These are phyloP conservation scores for Thunnus thynnus DNA, from an alignment of 2,113 vertebrate species.

Conservation along the genomic window DNA sequence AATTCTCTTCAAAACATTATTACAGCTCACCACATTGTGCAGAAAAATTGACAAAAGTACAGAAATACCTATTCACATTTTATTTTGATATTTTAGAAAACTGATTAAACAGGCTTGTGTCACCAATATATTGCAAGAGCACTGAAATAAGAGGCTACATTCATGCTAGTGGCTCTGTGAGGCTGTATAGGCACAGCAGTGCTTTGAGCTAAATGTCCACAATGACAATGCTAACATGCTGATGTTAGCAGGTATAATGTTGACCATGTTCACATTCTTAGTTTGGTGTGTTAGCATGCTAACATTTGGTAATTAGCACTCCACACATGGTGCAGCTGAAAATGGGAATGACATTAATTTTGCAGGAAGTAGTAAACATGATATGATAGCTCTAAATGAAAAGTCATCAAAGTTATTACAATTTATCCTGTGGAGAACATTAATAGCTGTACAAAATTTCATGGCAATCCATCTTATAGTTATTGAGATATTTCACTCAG, in stretches of 20 bases:
- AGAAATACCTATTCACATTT: no score
- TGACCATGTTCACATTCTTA: constrained; percentile 10
- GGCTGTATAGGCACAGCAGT: neutral
- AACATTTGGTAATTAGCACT: neutral
- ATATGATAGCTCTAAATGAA: neutral
- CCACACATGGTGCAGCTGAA: neutral
- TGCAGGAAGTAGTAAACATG: neutral
- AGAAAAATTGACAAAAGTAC: no score
- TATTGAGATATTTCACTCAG: no score
- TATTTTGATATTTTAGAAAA: neutral
- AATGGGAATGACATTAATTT: neutral
- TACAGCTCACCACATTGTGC: no score
- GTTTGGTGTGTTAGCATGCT: neutral
- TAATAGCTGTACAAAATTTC: no score
- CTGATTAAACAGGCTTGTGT: neutral
- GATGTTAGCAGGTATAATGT: neutral
- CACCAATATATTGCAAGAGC: neutral
- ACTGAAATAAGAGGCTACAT: neutral
- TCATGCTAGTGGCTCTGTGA: no score
- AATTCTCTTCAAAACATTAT: no score
- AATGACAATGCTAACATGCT: neutral
- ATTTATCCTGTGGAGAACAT: no score
- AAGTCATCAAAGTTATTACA: no score
- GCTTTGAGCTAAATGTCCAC: neutral
- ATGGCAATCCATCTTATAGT: no score